These are phyloP conservation scores for Hydraecia micacea DNA, from an alignment of 2,888 invertebrate genomes.

Conservation along the genomic window DNA sequence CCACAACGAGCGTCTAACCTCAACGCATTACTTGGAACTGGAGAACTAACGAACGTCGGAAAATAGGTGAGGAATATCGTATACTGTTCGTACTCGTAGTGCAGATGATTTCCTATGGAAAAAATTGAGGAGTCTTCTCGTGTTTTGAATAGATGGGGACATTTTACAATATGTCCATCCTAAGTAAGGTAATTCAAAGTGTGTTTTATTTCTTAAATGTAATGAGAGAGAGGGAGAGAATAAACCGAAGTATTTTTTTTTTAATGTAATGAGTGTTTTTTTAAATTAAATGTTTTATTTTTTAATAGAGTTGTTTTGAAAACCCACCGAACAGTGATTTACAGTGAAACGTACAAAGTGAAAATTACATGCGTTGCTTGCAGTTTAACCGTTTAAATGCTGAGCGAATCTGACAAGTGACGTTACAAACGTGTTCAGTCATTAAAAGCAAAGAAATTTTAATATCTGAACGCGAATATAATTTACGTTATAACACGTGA, in stretches of 20 bases:
- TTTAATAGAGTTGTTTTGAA: neutral
- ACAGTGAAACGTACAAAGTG: neutral
- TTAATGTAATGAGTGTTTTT: too few relatives aligned
- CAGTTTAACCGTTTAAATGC: neutral
- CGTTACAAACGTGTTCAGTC: slow-evolving; percentile 5
- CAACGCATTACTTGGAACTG: slow-evolving; percentile 34
- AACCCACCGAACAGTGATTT: neutral
- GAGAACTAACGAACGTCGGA: slow-evolving; percentile 1
- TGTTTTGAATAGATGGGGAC: neutral
- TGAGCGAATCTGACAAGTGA: slow-evolving; percentile 5
- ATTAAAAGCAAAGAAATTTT: slow-evolving; percentile 32
- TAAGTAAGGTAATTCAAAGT: too few relatives aligned
- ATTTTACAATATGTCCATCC: too few relatives aligned
- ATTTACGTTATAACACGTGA: too few relatives aligned
- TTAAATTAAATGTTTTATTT: too few relatives aligned
- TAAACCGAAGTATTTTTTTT: too few relatives aligned
- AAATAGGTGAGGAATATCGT: slow-evolving; percentile 23
- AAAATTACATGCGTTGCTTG: neutral
- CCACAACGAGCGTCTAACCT: slow-evolving; percentile 45
- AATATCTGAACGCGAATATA: slow-evolving; percentile 47
- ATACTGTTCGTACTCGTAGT: neutral
- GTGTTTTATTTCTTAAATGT: too few relatives aligned
- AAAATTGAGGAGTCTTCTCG: too few relatives aligned
- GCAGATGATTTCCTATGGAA: neutral
- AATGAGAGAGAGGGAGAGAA: too few relatives aligned